Evolutionary conservation across 2,888 invertebrate genomes (phyloP).

Genomic region (Gastracanthus pulcherrimus): DNA sequence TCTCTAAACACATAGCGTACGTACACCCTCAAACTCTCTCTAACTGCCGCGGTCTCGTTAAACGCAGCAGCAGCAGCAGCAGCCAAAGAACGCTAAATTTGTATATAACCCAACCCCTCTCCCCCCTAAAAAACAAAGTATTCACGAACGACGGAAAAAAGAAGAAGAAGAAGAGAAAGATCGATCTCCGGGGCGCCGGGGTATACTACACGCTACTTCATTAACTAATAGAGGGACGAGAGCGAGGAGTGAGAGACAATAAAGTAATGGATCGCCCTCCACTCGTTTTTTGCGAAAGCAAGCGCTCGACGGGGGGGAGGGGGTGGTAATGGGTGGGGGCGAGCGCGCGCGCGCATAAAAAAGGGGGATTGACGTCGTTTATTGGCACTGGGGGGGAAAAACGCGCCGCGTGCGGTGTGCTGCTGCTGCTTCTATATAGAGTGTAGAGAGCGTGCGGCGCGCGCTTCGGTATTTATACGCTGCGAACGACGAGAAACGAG

Average conservation of each 20-base stretch:
- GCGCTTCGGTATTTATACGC: constrained; percentile 52
- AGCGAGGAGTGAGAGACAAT: constrained; percentile 44
- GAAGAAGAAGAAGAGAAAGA: constrained; percentile 1
- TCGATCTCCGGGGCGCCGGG: constrained; percentile 32
- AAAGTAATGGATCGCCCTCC: constrained; percentile 56
- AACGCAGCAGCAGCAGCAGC: too few relatives aligned
- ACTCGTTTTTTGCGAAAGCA: constrained; percentile 33
- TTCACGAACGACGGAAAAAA: not conserved
- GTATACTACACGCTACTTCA: constrained; percentile 46
- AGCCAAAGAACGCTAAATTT: too few relatives aligned
- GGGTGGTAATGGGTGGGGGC: not conserved
- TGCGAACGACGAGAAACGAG: constrained; percentile 53
- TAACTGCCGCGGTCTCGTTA: too few relatives aligned
- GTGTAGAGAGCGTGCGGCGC: constrained; percentile 2
- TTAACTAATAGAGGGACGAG: constrained; percentile 56
- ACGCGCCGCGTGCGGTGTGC: not conserved
- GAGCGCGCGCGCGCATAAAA: constrained; percentile 28
- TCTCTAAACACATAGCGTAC: too few relatives aligned
- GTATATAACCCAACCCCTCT: too few relatives aligned
- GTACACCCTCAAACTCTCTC: too few relatives aligned
- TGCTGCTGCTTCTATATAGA: not conserved
- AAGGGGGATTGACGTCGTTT: constrained; percentile 52
- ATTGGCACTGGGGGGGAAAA: constrained; percentile 23
- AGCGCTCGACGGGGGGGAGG: not conserved
- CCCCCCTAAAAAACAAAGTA: not conserved